Evolutionary conservation across 1,140 invertebrate species (phyloP), one percentile per base, ranked within the genome.

Genomic region (Gonioctena quinquepunctata): DNA sequence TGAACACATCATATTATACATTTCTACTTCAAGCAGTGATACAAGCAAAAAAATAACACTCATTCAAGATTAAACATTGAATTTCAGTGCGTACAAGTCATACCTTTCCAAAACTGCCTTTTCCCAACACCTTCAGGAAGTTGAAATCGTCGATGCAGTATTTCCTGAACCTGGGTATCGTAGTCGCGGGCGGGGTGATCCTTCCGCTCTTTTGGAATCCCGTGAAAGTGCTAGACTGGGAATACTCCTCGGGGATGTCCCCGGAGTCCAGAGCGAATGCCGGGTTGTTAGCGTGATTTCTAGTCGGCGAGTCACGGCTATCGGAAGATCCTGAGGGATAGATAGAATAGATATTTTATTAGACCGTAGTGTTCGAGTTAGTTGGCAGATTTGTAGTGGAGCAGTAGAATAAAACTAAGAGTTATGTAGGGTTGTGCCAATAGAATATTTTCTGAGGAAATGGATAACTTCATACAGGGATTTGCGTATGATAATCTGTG

Each of bases 41-140:
- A n/a, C n/a, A n/a, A n/a, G n/a, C n/a, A n/a, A n/a, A n/a, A n/a
- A n/a, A n/a, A n/a, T n/a, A n/a, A n/a, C n/a, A n/a, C n/a, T n/a
- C n/a, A n/a, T n/a, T n/a, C n/a, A n/a, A n/a, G n/a, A n/a, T n/a
- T n/a, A n/a, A n/a, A n/a, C n/a, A n/a, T n/a, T n/a, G n/a, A n/a
- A n/a, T n/a, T n/a, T n/a, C n/a, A n/a, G n/a, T n/a, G n/a, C n/a
- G 2, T n/a, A 42, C 11, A 42, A 11, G 11, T 70, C 82, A 81
- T 83, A 96, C 94, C 88, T 98, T 99, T 79, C 96, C 96, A 81
- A 98, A 99, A 79, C 95, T 97, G 68, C 96, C 96, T 86, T 97
- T 98, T 33, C 96, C 96, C 2, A 98, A 86, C 16, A 98, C 94
- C 86, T 96, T 97, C 56, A 98, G 89, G 83, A 98, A 96, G 80